phyloP scores from a whole-genome alignment of 2,888 invertebrate genomes.

The Ormia ochracea region DNA sequence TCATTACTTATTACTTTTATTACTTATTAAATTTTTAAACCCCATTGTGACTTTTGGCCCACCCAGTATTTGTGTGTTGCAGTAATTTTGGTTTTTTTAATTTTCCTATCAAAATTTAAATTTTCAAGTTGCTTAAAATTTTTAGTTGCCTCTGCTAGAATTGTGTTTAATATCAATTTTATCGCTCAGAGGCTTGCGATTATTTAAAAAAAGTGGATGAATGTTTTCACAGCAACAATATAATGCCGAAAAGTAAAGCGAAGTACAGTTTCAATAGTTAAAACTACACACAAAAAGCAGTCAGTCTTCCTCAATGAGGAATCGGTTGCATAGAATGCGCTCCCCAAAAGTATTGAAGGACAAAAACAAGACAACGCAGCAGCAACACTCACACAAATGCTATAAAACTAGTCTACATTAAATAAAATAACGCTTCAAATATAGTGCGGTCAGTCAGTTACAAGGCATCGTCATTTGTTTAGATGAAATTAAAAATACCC shows the following conservation, averaged over 20 bases:
- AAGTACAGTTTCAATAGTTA: constrained; percentile 47
- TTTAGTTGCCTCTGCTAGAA: too few species aligned
- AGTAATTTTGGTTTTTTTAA: too few species aligned
- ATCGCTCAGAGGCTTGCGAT: neutral
- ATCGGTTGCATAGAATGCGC: neutral
- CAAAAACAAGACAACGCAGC: constrained; percentile 7
- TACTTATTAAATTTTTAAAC: too few species aligned
- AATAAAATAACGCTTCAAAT: constrained; percentile 40
- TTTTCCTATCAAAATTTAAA: too few species aligned
- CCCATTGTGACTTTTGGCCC: too few species aligned
- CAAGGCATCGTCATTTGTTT: constrained; percentile 18
- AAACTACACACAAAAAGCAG: neutral
- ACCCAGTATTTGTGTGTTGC: too few species aligned
- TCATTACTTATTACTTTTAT: too few species aligned
- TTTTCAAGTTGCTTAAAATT: too few species aligned
- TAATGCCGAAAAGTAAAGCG: neutral
- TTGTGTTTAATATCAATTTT: too few species aligned
- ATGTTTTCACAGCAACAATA: neutral
- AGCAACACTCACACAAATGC: constrained; percentile 11
- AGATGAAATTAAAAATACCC: constrained; percentile 23
- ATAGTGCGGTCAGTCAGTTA: constrained; percentile 42
- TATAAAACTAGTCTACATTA: constrained; percentile 20
- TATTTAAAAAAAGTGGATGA: neutral
- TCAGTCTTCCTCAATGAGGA: too few species aligned
- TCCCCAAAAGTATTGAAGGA: constrained; percentile 23